phyloP scores from a whole-genome alignment of 2,888 invertebrate genomes.

The Ptychoptera albimana region DNA sequence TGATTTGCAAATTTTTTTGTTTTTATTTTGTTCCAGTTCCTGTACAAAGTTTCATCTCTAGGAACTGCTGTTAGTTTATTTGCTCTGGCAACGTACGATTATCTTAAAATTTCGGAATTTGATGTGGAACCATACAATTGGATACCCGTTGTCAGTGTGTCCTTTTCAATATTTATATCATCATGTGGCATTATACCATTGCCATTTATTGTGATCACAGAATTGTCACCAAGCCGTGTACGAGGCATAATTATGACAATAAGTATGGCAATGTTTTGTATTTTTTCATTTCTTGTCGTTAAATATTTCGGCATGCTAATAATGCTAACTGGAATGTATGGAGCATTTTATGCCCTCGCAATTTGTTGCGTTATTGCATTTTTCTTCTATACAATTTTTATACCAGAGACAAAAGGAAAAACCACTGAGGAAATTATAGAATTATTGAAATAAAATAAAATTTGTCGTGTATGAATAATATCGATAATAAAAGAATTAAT shows the following conservation, averaged over 20 bases:
- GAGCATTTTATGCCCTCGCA: conserved; percentile 24
- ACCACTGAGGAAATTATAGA: conserved; percentile 21
- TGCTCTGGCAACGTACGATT: conserved; percentile 19
- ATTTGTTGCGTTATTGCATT: conserved; percentile 16
- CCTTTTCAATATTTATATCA: conserved; percentile 18
- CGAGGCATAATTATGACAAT: conserved; percentile 19
- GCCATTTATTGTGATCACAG: conserved; percentile 22
- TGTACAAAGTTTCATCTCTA: conserved; percentile 7
- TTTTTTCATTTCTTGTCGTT: too few relatives aligned
- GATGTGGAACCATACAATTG: conserved; percentile 16
- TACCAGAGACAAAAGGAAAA: conserved; percentile 25
- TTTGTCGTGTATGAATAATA: too few relatives aligned
- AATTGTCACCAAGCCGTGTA: conserved; percentile 23
- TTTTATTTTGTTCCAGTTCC: too few relatives aligned
- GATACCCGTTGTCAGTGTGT: conserved; percentile 21
- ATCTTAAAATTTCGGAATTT: conserved; percentile 8
- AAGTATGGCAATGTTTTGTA: too few relatives aligned
- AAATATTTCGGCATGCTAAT: too few relatives aligned
- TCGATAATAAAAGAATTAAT: too few relatives aligned
- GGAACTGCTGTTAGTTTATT: conserved; percentile 18
- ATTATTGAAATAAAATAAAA: neutral
- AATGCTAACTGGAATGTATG: conserved; percentile 17
- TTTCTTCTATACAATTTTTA: conserved; percentile 18
- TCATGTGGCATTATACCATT: conserved; percentile 22
- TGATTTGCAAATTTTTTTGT: too few relatives aligned